Conservation (phyloP, 2,797 vertebrate species). For the Choloepus didactylus region DNA sequence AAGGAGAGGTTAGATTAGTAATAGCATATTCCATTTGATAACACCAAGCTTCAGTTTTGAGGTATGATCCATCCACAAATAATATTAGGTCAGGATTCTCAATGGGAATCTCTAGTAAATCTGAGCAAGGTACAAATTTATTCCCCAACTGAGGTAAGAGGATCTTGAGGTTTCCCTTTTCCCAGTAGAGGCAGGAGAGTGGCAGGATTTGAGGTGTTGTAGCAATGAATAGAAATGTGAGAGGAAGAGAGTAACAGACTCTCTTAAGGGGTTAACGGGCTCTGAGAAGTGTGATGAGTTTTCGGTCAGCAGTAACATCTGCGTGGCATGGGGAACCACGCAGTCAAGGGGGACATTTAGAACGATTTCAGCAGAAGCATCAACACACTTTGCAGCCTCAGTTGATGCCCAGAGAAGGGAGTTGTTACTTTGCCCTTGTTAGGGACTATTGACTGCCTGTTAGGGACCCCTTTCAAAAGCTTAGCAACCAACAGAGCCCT, state of each 20-base stretch:
- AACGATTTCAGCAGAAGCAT: not conserved
- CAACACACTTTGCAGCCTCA: not conserved
- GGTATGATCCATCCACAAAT: not conserved
- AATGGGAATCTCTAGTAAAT: not conserved
- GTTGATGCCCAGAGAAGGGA: not conserved
- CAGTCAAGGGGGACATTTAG: not conserved
- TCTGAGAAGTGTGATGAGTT: not conserved
- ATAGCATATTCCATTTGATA: too few species aligned
- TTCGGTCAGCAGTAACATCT: not conserved
- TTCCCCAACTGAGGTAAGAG: not conserved
- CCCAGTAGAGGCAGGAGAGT: not conserved
- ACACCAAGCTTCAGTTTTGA: not conserved
- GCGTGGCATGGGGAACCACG: not conserved
- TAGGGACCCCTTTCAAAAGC: not conserved
- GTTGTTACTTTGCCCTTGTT: not conserved
- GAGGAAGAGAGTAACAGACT: not conserved
- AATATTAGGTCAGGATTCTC: not conserved
- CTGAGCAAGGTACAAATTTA: not conserved
- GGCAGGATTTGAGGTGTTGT: not conserved
- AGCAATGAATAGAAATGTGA: not conserved
- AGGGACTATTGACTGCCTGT: not conserved
- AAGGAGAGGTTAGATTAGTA: not conserved
- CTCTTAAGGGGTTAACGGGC: not conserved
- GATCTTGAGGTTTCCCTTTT: not conserved
- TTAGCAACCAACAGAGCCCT: not conserved